phyloP scores from a whole-genome alignment of 2,797 vertebrate species.

The Ambastaia sidthimunki region DNA sequence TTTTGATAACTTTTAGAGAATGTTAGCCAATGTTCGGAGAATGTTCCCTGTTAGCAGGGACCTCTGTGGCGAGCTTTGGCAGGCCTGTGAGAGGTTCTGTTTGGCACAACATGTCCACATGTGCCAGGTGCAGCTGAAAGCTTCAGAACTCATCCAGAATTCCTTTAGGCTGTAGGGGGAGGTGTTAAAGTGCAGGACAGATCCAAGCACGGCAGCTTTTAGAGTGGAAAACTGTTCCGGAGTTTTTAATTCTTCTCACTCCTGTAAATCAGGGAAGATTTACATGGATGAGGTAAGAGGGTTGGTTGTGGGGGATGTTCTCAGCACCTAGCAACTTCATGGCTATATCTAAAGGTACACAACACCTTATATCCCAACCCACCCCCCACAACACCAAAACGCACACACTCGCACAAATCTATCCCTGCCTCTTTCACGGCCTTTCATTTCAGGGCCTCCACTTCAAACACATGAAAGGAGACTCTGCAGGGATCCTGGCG shows the following conservation, averaged over 20 bases:
- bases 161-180: constrained; percentile 20
- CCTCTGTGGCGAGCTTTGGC: constrained; percentile 14
- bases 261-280: constrained; percentile 71
- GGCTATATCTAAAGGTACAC: constrained; percentile 44
- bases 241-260: constrained; percentile 60
- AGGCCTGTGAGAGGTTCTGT: constrained; percentile 38
- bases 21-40: no score
- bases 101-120: constrained; percentile 24
- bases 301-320: background rate
- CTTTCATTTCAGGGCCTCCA: constrained; percentile 82
- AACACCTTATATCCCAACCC: constrained; percentile 30
- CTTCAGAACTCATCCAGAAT: constrained; percentile 28
- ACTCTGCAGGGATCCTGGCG: constrained; percentile 79
- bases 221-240: constrained; percentile 17
- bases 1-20: no score
- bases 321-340: constrained; percentile 38
- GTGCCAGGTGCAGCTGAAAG: constrained; percentile 35
- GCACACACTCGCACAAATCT: constrained; percentile 56
- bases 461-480: constrained; percentile 87
- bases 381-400: constrained; percentile 18
- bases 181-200: constrained; percentile 22
- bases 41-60: no score
- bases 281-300: background rate
- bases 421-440: constrained; percentile 60
- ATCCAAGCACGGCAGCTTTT: constrained; percentile 11